These are phyloP conservation scores for Isichthys henryi DNA, from an alignment of 2,113 vertebrate species.

Conservation along the genomic window DNA sequence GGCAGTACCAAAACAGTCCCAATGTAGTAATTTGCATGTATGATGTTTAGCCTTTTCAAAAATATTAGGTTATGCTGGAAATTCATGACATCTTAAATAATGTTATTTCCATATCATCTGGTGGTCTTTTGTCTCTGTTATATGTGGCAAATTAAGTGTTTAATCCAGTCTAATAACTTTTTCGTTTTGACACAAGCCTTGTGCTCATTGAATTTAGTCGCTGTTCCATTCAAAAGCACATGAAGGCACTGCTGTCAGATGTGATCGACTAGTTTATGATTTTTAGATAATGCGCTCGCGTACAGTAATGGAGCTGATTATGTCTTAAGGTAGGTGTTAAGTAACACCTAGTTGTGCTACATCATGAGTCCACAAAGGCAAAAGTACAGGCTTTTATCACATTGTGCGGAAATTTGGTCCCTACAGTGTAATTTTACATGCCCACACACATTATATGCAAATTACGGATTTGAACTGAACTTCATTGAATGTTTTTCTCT, in stretches of 20 bases:
- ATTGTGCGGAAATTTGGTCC: too few species aligned
- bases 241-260: not conserved
- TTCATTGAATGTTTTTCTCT: not conserved
- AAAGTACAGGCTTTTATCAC: too few species aligned
- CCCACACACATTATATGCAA: too few species aligned
- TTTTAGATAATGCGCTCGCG: not conserved
- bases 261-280: not conserved
- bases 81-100: not conserved
- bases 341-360: not conserved
- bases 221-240: not conserved
- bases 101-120: not conserved
- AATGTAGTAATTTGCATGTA: not conserved
- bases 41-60: not conserved
- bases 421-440: too few species aligned
- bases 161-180: not conserved
- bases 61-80: not conserved
- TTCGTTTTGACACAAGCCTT: not conserved
- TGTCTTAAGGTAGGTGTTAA: not conserved
- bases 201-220: not conserved
- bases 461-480: not conserved
- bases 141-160: not conserved
- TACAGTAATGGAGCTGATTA: too few species aligned
- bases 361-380: not conserved
- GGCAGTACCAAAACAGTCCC: not conserved
- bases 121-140: not conserved